Evolutionary conservation across 2,797 vertebrate genomes (phyloP), one percentile per base, ranked within the genome.

Genomic region (Neosilurus mollespiculum): DNA sequence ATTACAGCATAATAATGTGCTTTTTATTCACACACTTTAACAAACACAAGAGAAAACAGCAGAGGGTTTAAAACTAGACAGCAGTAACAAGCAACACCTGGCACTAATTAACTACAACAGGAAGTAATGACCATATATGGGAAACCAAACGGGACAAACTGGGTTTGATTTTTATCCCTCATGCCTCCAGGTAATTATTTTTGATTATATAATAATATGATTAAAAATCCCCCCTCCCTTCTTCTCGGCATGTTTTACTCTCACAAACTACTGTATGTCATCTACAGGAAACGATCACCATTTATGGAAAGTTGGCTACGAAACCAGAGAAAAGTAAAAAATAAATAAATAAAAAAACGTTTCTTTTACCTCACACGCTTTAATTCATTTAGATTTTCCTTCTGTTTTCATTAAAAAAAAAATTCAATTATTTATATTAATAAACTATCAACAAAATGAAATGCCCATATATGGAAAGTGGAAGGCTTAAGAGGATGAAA

Each of bases 41-140:
- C 76, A 64, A 10, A 49, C 37, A 37, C 3, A 10, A 49, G 26
- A 58, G 11, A 30, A 58, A 58, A 58, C 9, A 12, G 54, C 30
- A 61, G 15, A 73, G 34, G 56, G 11, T 59, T 61, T 43, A 61
- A 61, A n/a, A 24, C 58, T 2, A 49, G 75, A 43, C 75, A 78
- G 62, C 16, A 54, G 24, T 53, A 14, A 54, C 43, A 54, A 30
- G 61, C 16, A 22, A 14, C 62, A 79, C 18, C 37, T 66, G 43
- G 62, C 3, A 22, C 9, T 53, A 20, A 65, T 79, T 79, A 79
- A 66, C 49, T 9, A 20, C 61, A 53, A 66, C 61, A 66, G 62
- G 77, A 79, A 65, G n/a, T 64, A 53, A 65, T 51, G 76, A 26
- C n/a, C 37, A 24, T 78, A 65, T 53, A 65, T 30, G 37, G 77